Percentiles rank a stretch among this genome's conserved stretches.
phyloP scores from a whole-genome alignment of 2,888 invertebrate species.

The Caenorhabditis drosophilae region DNA sequence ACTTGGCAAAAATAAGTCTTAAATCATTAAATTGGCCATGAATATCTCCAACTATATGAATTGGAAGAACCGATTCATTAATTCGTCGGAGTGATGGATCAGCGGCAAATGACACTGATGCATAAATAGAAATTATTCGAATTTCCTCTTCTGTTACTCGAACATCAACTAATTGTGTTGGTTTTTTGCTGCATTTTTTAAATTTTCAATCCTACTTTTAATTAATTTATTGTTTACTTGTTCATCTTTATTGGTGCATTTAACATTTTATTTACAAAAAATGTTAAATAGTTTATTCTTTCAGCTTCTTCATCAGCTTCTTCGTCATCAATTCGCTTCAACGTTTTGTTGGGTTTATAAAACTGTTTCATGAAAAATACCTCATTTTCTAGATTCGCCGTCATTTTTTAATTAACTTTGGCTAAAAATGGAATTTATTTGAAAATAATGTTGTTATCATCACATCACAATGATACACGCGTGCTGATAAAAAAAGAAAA shows the following conservation, averaged over 20 bases:
- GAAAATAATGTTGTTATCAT: neutral
- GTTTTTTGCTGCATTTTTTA: conserved; percentile 4
- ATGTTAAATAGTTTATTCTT: conserved; percentile 10
- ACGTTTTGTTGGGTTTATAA: no score
- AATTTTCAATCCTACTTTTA: neutral
- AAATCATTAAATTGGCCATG: conserved; percentile 63
- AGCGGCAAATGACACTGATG: conserved; percentile 37
- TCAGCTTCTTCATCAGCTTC: conserved; percentile 18
- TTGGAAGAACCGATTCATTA: conserved; percentile 35
- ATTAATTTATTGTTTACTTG: neutral
- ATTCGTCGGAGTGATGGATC: conserved; percentile 46
- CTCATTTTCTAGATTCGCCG: no score
- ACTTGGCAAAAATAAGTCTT: conserved; percentile 45
- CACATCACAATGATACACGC: no score
- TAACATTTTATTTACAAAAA: conserved; percentile 17
- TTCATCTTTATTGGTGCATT: conserved; percentile 21
- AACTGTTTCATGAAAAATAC: no score
- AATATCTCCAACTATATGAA: conserved; percentile 56
- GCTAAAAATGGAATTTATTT: neutral
- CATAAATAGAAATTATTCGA: conserved; percentile 43
- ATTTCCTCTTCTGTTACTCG: conserved; percentile 42
- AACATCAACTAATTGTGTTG: conserved; percentile 33
- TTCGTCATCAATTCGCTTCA: no score
- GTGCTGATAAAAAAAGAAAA: no score
- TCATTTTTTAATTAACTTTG: no score